phyloP scores from a whole-genome alignment of 2,797 vertebrate species.

The Threskiornis aethiopicus region DNA sequence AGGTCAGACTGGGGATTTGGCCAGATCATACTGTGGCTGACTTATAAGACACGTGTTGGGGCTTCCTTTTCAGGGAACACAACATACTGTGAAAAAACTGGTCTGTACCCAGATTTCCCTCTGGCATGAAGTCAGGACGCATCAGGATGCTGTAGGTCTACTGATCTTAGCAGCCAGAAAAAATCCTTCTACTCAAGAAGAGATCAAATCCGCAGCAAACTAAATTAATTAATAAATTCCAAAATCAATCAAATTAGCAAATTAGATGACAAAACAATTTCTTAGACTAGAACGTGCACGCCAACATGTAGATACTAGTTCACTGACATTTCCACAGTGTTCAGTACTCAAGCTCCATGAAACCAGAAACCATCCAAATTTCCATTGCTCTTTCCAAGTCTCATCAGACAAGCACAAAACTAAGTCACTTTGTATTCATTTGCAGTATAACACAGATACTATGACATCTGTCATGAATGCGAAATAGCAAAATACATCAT shows the following conservation, averaged over 20 bases:
- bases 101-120: background rate
- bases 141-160: background rate
- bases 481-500: background rate
- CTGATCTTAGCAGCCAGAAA: background rate
- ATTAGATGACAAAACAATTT: background rate
- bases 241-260: background rate
- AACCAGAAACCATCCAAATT: background rate
- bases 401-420: background rate
- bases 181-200: background rate
- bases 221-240: background rate
- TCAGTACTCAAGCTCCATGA: background rate
- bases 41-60: background rate
- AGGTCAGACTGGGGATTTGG: background rate
- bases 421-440: background rate
- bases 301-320: background rate
- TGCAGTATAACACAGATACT: background rate
- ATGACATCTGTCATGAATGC: background rate
- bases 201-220: rapidly evolving
- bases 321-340: background rate
- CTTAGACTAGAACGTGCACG: background rate
- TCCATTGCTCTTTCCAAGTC: background rate
- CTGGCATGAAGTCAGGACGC: background rate
- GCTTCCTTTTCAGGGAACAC: background rate
- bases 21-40: too few relatives aligned
- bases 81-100: background rate